phyloP scores from a whole-genome alignment of 2,113 vertebrate species.

The Herpailurus yagouaroundi region DNA sequence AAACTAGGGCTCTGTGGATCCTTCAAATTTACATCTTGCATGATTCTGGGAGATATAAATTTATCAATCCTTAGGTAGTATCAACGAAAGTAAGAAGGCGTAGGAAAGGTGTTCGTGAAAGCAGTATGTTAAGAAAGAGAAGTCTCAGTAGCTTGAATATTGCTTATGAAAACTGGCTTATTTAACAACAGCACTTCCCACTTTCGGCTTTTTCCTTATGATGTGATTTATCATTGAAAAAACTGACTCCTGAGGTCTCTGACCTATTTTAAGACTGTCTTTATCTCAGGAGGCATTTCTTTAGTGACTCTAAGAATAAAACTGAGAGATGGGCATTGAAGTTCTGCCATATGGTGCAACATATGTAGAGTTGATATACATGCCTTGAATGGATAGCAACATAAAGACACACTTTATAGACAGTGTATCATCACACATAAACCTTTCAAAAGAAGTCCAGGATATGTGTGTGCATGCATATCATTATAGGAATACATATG shows the following conservation, averaged over 20 bases:
- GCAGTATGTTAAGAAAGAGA: not conserved
- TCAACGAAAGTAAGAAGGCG: not conserved
- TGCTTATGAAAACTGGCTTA: not conserved
- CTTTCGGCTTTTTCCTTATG: constrained; percentile 33
- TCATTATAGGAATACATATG: constrained; percentile 64
- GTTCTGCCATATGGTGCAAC: constrained; percentile 84
- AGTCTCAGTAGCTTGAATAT: not conserved
- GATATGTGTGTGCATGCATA: constrained; percentile 62
- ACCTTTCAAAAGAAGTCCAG: constrained; percentile 68
- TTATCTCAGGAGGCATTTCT: constrained; percentile 70
- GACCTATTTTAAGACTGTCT: constrained; percentile 79
- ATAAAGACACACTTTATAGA: constrained; percentile 77
- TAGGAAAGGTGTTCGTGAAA: not conserved
- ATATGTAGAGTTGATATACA: constrained; percentile 84
- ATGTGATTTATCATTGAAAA: constrained; percentile 42
- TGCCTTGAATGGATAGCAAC: constrained; percentile 81
- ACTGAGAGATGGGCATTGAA: constrained; percentile 75
- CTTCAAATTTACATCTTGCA: not conserved
- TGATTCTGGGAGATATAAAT: not conserved
- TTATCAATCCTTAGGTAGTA: not conserved
- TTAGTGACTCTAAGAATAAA: constrained; percentile 73
- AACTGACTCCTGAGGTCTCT: constrained; percentile 57
- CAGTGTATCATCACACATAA: constrained; percentile 65
- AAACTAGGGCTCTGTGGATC: not conserved
- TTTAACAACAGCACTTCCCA: constrained; percentile 31